These are phyloP conservation scores for Hemaris fuciformis DNA, from an alignment of 2,888 invertebrate species.

Conservation along the genomic window DNA sequence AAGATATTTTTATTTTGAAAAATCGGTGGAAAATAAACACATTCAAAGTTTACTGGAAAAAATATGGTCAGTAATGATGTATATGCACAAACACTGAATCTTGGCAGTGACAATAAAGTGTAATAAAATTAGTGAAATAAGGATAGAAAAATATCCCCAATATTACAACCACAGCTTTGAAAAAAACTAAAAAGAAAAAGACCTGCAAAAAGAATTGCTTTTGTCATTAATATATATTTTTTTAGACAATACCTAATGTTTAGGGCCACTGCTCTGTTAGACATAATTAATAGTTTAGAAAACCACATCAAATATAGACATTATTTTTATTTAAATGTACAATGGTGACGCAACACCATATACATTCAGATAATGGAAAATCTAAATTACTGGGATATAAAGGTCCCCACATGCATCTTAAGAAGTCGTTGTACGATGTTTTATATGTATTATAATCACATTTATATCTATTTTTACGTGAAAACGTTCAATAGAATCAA, in stretches of 20 bases:
- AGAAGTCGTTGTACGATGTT: background rate
- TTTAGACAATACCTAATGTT: background rate
- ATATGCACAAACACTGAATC: background rate
- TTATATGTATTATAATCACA: background rate
- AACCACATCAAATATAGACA: conserved; percentile 3
- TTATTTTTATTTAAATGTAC: background rate
- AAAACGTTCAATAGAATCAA: background rate
- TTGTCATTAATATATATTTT: background rate
- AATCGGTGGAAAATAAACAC: conserved; percentile 2
- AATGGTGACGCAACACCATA: background rate
- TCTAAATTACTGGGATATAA: background rate
- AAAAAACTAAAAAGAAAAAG: background rate
- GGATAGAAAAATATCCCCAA: background rate
- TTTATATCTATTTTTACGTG: background rate
- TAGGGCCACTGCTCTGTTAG: background rate
- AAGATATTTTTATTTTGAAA: conserved; percentile 13
- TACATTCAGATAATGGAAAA: background rate
- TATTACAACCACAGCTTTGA: background rate
- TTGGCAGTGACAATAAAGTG: conserved; percentile 1
- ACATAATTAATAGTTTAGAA: background rate
- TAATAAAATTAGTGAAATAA: background rate
- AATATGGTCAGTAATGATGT: background rate
- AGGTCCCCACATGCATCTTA: background rate
- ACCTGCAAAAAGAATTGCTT: background rate
- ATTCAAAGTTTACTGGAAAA: background rate